phyloP scores from a whole-genome alignment of 2,797 vertebrate species.

The Chloroceryle inda region DNA sequence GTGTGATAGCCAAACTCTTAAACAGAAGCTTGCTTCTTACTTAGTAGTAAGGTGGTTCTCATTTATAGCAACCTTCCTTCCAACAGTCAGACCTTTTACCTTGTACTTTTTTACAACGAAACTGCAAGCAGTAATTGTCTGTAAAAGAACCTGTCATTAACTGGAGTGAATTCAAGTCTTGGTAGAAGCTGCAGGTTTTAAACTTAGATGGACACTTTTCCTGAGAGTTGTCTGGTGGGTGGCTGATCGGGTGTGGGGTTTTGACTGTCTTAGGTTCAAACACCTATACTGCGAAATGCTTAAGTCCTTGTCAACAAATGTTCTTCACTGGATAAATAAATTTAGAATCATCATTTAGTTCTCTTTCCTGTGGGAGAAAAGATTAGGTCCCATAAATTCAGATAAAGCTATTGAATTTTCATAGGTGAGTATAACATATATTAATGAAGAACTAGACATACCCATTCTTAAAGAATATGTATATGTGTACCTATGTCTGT shows the following conservation, averaged over 20 bases:
- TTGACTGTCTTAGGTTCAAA: neutral
- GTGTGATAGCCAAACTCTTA: neutral
- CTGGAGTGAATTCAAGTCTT: neutral
- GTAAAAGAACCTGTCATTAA: neutral
- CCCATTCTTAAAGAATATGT: neutral
- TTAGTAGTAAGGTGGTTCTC: neutral
- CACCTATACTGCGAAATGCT: neutral
- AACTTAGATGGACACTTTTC: neutral
- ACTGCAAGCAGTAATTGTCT: conserved; percentile 18
- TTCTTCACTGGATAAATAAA: neutral
- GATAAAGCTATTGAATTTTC: neutral
- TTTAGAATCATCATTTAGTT: neutral
- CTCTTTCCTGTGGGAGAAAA: neutral
- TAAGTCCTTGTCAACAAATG: neutral
- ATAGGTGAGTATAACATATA: neutral
- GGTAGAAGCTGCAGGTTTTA: neutral
- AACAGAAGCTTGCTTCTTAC: neutral
- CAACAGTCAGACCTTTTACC: neutral
- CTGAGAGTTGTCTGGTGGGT: neutral
- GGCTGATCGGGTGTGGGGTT: neutral
- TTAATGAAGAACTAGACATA: neutral
- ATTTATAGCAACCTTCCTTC: neutral
- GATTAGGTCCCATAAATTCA: neutral
- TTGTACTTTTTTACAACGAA: neutral
- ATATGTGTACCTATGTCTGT: rapidly evolving